Percentiles rank a stretch among this genome's conserved stretches.
phyloP scores from a whole-genome alignment of 2,113 vertebrate genomes.

The Odontesthes bonariensis region DNA sequence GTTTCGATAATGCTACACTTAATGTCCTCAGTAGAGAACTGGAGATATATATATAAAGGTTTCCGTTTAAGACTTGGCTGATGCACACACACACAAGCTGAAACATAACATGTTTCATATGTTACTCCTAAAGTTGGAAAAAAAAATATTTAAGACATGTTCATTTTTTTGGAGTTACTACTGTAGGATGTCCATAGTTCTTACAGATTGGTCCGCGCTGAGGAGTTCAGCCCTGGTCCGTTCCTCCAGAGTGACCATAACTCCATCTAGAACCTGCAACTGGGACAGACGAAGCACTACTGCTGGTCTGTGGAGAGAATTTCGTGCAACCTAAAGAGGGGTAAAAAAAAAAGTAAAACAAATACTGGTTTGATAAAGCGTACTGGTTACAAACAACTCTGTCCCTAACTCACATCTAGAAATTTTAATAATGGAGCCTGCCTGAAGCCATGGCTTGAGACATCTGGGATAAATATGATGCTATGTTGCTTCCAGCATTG shows the following conservation, averaged over 20 bases:
- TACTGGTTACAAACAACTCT: neutral
- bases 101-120: neutral
- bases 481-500: constrained; percentile 18
- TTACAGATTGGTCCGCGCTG: constrained; percentile 82
- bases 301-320: constrained; percentile 80
- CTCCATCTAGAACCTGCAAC: constrained; percentile 88
- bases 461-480: constrained; percentile 58
- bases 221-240: constrained; percentile 84
- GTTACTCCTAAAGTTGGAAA: neutral
- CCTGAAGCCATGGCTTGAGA: neutral
- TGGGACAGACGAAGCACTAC: constrained; percentile 82
- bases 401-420: neutral
- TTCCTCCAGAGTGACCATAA: constrained; percentile 84
- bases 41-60: neutral
- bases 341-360: constrained; percentile 20
- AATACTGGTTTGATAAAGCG: constrained; percentile 5
- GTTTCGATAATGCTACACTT: neutral
- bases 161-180: neutral
- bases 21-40: neutral
- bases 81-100: neutral
- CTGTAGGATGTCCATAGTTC: constrained; percentile 12
- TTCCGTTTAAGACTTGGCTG: neutral
- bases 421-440: neutral
- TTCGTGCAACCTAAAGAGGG: constrained; percentile 80
- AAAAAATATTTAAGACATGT: neutral